Percentiles rank a stretch among this genome's conserved stretches.
Conservation (phyloP, 2,888 invertebrate genomes). For the Lasioglossum leucozonium region DNA sequence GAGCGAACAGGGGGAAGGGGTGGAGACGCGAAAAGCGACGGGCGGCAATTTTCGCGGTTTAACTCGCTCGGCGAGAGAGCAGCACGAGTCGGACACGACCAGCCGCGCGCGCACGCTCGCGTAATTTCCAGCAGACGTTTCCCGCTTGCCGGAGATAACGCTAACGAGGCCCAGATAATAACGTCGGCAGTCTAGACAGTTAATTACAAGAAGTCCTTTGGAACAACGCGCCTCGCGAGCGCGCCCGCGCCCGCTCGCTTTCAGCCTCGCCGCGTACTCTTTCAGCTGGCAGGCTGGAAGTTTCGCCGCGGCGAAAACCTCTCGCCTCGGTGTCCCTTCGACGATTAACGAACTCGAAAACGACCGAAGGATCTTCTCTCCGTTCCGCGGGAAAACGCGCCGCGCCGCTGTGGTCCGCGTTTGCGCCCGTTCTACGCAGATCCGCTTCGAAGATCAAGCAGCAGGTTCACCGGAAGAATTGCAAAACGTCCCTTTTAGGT, state of each 20-base stretch:
- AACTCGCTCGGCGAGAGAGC: neutral
- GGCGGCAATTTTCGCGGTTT: constrained; percentile 37
- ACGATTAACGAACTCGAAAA: constrained; percentile 58
- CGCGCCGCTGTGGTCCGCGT: too few species aligned
- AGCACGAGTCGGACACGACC: constrained; percentile 37
- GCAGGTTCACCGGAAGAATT: neutral
- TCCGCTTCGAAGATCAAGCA: neutral
- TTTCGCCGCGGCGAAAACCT: constrained; percentile 22
- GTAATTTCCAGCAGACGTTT: constrained; percentile 73
- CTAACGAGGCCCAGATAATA: constrained; percentile 83
- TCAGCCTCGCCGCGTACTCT: constrained; percentile 53
- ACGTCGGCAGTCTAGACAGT: constrained; percentile 82
- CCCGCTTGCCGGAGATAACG: constrained; percentile 82
- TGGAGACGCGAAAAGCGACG: neutral
- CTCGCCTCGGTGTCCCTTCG: constrained; percentile 27
- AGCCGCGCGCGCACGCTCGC: constrained; percentile 50
- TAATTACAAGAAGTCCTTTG: constrained; percentile 81
- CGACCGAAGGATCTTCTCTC: constrained; percentile 8
- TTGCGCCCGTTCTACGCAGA: neutral
- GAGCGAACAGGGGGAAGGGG: too few species aligned
- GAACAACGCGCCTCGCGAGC: constrained; percentile 66
- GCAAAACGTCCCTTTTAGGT: neutral
- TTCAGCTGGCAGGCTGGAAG: constrained; percentile 36
- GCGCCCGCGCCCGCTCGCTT: constrained; percentile 43
- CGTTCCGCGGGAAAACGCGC: neutral